Base-by-base conservation (phyloP, 1,140 invertebrate species). In the Archegozetes longisetosus region DNA sequence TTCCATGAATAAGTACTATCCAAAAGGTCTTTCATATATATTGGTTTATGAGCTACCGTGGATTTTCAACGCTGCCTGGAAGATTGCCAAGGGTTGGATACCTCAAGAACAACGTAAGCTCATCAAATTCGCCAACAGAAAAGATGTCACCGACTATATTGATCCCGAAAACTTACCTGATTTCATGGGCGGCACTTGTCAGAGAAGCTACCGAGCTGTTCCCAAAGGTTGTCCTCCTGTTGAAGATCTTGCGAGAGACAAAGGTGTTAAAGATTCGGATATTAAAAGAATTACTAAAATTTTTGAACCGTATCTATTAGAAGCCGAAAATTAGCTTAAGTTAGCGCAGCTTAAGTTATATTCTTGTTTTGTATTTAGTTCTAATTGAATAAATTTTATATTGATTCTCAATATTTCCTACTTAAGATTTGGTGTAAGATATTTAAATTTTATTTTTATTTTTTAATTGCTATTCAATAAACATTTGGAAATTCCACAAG, bases 41-140 rank as follows among this genome's bases (percentile, higher is more conserved):
- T 52, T 64, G 6, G 62, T 64, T 1, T 61, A 61, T 54, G 62
- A 64, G 32, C 29, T 64, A 22, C 62, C 64, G 13, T 64, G 64
- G 64, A 48, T 64, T 55, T 29, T 64, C 1, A 60, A 52, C 24
- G 58, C 64, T 1, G 55, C 60, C 9, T 61, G 63, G 62, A 50
- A 47, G 13, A 48, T 62, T 23, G 58, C 60, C 53, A 62, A 64
- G 40, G 40, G 58, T 22, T 61, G 61, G 61, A 46, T 64, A 22
- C 57, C 61, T 23, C n/a, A 27, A 1, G 63, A 64, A 14, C 32
- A 54, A 32, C 49, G 56, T 12, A 46, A 64, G 23, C 53, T 54
- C 20, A 53, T 64, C 32, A 64, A 64, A 27, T 64, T 64, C 49
- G 25, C 29, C 50, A 61, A 64, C 32, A 25, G 27, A 28, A 24